phyloP scores from a whole-genome alignment of 2,797 vertebrate genomes.

The Aldrovandia affinis region DNA sequence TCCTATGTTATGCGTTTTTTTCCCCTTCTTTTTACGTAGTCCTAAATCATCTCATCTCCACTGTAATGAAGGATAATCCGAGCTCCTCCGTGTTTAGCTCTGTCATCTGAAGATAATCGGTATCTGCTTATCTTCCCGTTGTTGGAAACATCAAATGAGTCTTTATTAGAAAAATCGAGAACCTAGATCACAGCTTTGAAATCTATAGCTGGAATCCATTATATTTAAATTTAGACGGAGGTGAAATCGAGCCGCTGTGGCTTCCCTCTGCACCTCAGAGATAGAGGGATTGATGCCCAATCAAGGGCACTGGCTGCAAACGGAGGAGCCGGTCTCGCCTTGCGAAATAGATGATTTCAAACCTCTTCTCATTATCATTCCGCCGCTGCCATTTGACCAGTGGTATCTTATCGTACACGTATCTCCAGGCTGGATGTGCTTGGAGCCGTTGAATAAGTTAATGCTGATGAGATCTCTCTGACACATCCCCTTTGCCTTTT shows the following conservation, averaged over 20 bases:
- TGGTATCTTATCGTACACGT: slow-evolving; percentile 3
- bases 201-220: slow-evolving; percentile 62
- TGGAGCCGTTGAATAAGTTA: slow-evolving; percentile 2
- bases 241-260: slow-evolving; percentile 57
- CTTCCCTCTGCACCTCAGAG: slow-evolving; percentile 63
- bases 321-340: slow-evolving; percentile 48
- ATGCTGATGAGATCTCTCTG: background rate
- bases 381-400: background rate
- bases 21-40: background rate
- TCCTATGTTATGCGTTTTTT: background rate
- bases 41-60: slow-evolving; percentile 13
- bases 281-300: slow-evolving; percentile 68
- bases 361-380: slow-evolving; percentile 2
- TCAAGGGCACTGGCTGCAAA: slow-evolving; percentile 59
- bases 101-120: slow-evolving; percentile 25
- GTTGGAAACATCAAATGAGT: slow-evolving; percentile 28
- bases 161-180: slow-evolving; percentile 25
- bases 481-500: background rate
- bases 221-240: slow-evolving; percentile 68
- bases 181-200: slow-evolving; percentile 54
- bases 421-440: slow-evolving; percentile 24
- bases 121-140: background rate
- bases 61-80: background rate
- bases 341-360: slow-evolving; percentile 25
- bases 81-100: slow-evolving; percentile 7